These are phyloP conservation scores for Lycophotia porphyrea DNA, from an alignment of 2,888 invertebrate species.

Conservation along the genomic window DNA sequence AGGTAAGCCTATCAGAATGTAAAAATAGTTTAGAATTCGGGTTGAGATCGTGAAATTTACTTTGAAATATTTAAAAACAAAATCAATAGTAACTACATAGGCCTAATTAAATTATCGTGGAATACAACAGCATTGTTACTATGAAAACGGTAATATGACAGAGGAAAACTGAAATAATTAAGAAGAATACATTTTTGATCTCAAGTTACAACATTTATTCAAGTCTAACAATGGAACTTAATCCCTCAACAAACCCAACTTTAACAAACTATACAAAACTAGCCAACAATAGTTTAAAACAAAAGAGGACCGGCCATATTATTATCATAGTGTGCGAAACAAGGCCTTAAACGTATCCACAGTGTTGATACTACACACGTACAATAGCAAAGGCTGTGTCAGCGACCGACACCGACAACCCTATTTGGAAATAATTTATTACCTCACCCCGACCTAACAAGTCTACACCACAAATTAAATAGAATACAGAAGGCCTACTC, in stretches of 20 bases:
- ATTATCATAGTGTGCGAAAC: slow-evolving; percentile 50
- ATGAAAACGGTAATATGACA: background rate
- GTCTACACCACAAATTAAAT: slow-evolving; percentile 44
- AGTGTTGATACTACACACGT: slow-evolving; percentile 52
- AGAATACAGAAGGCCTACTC: slow-evolving; percentile 19
- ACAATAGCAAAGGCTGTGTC: slow-evolving; percentile 54
- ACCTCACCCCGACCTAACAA: slow-evolving; percentile 57
- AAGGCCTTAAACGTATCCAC: slow-evolving; percentile 39
- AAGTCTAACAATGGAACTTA: slow-evolving; percentile 32
- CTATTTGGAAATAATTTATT: slow-evolving; percentile 70
- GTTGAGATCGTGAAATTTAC: slow-evolving; percentile 49
- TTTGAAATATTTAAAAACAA: background rate
- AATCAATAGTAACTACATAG: background rate
- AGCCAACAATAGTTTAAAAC: slow-evolving; percentile 51
- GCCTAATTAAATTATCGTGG: slow-evolving; percentile 43
- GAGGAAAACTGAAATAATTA: background rate
- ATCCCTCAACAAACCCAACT: slow-evolving; percentile 31
- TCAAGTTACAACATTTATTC: slow-evolving; percentile 4
- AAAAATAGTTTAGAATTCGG: slow-evolving; percentile 39
- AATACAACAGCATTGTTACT: slow-evolving; percentile 8
- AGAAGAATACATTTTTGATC: background rate
- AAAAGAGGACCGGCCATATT: slow-evolving; percentile 46
- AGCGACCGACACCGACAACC: slow-evolving; percentile 62
- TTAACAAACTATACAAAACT: slow-evolving; percentile 56
- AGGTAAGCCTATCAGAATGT: slow-evolving; percentile 13